These are phyloP conservation scores for Oryzias woworae DNA, from an alignment of 2,113 vertebrate species.

Conservation along the genomic window DNA sequence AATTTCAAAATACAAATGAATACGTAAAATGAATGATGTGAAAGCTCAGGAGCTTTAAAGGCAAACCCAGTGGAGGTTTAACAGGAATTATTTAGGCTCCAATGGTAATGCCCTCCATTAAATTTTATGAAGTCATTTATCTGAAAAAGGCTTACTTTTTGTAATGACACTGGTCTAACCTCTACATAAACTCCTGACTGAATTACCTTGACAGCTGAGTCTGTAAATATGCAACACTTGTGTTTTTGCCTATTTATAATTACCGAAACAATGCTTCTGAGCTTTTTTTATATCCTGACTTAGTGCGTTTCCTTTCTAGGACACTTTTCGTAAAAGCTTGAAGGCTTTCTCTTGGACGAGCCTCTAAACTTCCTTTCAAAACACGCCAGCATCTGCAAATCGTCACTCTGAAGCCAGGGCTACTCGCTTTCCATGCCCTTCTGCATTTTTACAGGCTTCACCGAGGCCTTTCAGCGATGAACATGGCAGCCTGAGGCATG, in stretches of 20 bases:
- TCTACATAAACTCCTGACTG: constrained; percentile 54
- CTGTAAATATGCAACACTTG: background rate
- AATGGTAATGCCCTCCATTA: constrained; percentile 66
- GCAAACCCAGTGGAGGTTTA: constrained; percentile 42
- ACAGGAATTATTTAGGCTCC: constrained; percentile 65
- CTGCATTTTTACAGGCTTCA: constrained; percentile 34
- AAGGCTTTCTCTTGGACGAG: no score
- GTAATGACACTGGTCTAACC: constrained; percentile 58
- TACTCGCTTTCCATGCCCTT: constrained; percentile 33
- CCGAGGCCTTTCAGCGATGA: constrained; percentile 42
- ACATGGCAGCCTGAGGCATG: constrained; percentile 51
- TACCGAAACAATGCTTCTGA: no score
- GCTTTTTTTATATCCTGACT: no score
- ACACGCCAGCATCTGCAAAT: constrained; percentile 17
- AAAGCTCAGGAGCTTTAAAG: constrained; percentile 38
- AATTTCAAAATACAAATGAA: constrained; percentile 42
- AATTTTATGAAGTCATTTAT: constrained; percentile 70
- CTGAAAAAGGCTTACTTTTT: constrained; percentile 59
- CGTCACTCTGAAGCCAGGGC: constrained; percentile 4
- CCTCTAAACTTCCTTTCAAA: background rate
- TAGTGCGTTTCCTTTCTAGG: no score
- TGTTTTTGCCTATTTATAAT: no score
- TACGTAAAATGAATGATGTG: constrained; percentile 29
- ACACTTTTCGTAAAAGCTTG: no score
- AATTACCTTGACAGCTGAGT: constrained; percentile 41